Evolutionary conservation across 2,797 vertebrate species (phyloP), one percentile per base, ranked within the genome.

Genomic region (Eulemur albifrons): DNA sequence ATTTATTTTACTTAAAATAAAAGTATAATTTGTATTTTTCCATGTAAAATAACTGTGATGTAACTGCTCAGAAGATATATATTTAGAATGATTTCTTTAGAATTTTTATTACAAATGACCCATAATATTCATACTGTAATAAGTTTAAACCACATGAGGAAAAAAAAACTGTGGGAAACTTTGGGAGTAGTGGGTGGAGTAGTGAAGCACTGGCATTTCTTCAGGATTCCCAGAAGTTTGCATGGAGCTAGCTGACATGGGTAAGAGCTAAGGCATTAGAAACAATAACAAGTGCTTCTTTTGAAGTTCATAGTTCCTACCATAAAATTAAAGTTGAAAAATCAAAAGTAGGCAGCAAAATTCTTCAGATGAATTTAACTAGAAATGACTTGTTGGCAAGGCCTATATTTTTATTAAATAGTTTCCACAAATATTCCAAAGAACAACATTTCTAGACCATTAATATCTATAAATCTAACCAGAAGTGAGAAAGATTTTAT

Each of bases 151-250:
- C 84, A 91, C 15, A 92, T 94, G 95, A 95, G 97, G 93, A 91
- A 72, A 32, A 72, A 89, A 85, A 95, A 94, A 96, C 96, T 98
- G 96, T 98, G 98, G 98, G 98, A 98, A 98, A 98, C 96, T 70
- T 59, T 50, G 89, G 72, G 95, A 18, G 40, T 17, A 40, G n/a
- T 85, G 50, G 95, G 90, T 96, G 93, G 86, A n/a, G 90, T 72
- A 40, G 90, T 38, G 54, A 97, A 96, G 93, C 81, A 23, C 25
- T 97, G 90, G 96, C 93, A 93, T 97, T 97, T 96, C 52, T 96
- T 95, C 79, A 73, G 96, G 97, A 92, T 97, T 98, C 97, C 97
- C 98, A 98, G 96, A 98, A 98, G 90, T 77, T 89, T 95, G 83
- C 54, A 73, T 59, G 90, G 93, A 98, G 45, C 87, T 88, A 97